Conservation (phyloP, 2,888 invertebrate genomes). For the Alloplasta piceator region DNA sequence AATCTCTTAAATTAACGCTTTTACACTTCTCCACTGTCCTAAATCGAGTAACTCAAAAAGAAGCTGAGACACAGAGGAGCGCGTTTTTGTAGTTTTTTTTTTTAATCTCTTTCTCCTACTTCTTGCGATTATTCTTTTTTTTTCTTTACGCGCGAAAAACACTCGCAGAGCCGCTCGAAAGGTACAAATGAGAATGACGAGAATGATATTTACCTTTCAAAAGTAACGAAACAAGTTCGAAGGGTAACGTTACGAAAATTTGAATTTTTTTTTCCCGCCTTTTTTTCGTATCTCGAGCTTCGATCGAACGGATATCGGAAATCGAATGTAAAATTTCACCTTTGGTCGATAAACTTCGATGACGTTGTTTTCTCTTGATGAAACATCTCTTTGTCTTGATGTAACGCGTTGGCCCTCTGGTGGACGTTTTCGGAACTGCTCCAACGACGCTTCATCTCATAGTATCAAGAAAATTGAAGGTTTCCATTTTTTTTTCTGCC, state of each 20-base stretch:
- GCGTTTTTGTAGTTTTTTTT: constrained; percentile 36
- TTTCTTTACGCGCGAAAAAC: constrained; percentile 26
- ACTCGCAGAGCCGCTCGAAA: neutral
- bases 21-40: constrained; percentile 57
- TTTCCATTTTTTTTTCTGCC: neutral
- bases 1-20: constrained; percentile 46
- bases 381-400: neutral
- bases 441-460: constrained; percentile 39
- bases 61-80: constrained; percentile 60
- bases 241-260: too few species aligned
- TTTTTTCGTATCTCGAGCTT: constrained; percentile 27
- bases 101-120: neutral
- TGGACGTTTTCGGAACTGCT: neutral
- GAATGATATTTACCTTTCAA: too few species aligned
- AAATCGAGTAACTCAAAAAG: constrained; percentile 22
- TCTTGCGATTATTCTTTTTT: constrained; percentile 18
- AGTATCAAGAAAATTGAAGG: constrained; percentile 30
- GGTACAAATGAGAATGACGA: too few species aligned
- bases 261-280: neutral
- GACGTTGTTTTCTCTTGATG: neutral
- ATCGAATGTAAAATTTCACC: constrained; percentile 37
- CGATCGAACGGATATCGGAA: constrained; percentile 1
- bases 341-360: constrained; percentile 11
- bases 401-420: neutral
- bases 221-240: too few species aligned